These are phyloP conservation scores for Caenorhabditis macrosperma DNA, from an alignment of 2,888 invertebrate species.

Conservation along the genomic window DNA sequence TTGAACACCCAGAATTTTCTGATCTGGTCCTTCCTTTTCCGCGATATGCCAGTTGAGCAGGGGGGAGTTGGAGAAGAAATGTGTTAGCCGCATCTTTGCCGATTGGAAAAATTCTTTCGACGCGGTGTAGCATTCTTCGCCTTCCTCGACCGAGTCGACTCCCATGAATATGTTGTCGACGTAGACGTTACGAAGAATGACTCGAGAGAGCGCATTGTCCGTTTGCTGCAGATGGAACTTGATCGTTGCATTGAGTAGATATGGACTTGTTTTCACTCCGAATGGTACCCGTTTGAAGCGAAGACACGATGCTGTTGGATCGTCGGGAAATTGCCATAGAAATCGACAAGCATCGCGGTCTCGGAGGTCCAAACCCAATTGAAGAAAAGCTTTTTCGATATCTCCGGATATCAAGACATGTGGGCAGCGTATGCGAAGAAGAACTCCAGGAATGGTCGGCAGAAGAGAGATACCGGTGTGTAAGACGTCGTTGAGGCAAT, in stretches of 20 bases:
- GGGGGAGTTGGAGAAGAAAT: conserved; percentile 8
- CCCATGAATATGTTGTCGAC: conserved; percentile 41
- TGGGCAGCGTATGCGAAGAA: conserved; percentile 52
- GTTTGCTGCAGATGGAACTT: not conserved
- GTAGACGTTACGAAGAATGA: conserved; percentile 3
- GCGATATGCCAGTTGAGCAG: conserved; percentile 5
- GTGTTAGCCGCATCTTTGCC: conserved; percentile 16
- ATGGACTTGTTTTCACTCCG: conserved; percentile 61
- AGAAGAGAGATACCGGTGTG: conserved; percentile 58
- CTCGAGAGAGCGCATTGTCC: not conserved
- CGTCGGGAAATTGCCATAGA: conserved; percentile 47
- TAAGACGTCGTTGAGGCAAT: conserved; percentile 61
- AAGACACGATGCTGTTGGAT: not conserved
- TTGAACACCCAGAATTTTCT: conserved; percentile 14
- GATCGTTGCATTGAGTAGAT: conserved; percentile 61
- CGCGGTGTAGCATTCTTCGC: not conserved
- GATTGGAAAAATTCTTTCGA: conserved; percentile 5
- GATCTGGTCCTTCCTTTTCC: not conserved
- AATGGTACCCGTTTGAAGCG: conserved; percentile 66
- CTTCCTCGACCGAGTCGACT: conserved; percentile 1
- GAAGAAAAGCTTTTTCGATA: conserved; percentile 70
- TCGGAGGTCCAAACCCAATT: conserved; percentile 37
- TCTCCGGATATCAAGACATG: conserved; percentile 52
- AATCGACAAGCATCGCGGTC: conserved; percentile 64
- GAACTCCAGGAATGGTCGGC: conserved; percentile 52